Evolutionary conservation across 2,113 vertebrate species (phyloP), one percentile per base, ranked within the genome.

Genomic region (Theristicus caerulescens): DNA sequence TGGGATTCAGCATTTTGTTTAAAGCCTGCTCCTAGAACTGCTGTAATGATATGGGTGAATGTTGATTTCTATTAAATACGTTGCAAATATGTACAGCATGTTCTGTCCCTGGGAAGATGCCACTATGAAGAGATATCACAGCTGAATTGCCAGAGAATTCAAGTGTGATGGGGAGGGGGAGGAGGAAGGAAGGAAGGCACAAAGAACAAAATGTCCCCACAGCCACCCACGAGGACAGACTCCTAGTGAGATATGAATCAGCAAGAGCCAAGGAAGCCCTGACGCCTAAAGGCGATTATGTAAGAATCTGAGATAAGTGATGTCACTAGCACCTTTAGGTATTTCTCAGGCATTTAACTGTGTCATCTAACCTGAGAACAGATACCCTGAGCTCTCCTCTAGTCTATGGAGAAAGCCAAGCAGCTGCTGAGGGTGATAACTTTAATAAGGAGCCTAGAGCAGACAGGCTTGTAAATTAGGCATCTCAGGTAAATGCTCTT

Each of bases 201-300:
- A 87, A 88, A 91, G 93, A 96, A 97, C 87, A 96, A 96, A 81
- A 92, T 93, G 94, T 97, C 95, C 94, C 91, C 83, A 79, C 82
- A 96, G 73, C 92, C 94, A 94, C 97, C 96, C 94, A 97, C 95
- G 10, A 91, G 83, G 91, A 95, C 70, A 88, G 19, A 49, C 61
- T 81, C 34, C 7, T 12, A 73, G 84, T 44, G 87, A 89, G 78
- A 94, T 86, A 87, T 93, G 81, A 90, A 88, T 91, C 91, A 92
- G 85, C 78, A 93, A 49, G 86, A 90, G 46, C 26, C 74, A 58
- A 91, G 81, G 78, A 85, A 96, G 47, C 84, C 86, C 65, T 77
- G 84, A 71, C 9, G 64, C 89, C 82, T 96, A 42, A 61, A 82
- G 25, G 18, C 51, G 26, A 59, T 96, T 96, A 81, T 42, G 67